Base-by-base conservation (phyloP, 2,888 invertebrate species). In the Heliconius cydno region DNA sequence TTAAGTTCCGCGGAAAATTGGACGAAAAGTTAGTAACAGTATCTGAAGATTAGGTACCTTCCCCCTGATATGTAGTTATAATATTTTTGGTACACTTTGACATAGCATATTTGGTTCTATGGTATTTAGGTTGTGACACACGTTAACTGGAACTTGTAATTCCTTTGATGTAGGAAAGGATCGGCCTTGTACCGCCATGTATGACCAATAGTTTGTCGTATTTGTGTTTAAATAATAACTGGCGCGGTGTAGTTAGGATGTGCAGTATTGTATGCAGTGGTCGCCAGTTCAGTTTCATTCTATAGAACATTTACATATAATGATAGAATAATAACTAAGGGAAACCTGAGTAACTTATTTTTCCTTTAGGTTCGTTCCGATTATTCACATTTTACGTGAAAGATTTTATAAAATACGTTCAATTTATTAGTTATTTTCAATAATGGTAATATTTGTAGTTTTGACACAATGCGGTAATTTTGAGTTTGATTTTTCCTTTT, bases 121-220 rank as follows among this genome's bases (percentile, higher is more conserved):
- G 80, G 72, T 80, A 80, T 80, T 80, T 80, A 76, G 80, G 80
- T 80, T 78, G 76, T 79, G 78, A 76, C 78, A 76, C 78, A 80
- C 76, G 71, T 57, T 67, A 41, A 76, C 67, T 78, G 80, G 80
- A 78, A 78, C 65, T 66, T 28, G 38, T 78, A 57, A 66, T 66
- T 65, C 78, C 73, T 73, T 66, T 57, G 30, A 68, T 70, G 71
- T 41, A 74, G 67, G 78, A 80, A 80, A 78, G 76, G 78, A 57
- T 41, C 72, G 78, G 73, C 80, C 80, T 80, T 80, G 76, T 60
- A 13, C 15, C 15, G n/a, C 80, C 78, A 25, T 78, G 46, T 71
- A 67, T 67, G 76, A 70, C 57, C 74, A 65, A 76, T 57, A 67
- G 72, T 70, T 80, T 80, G 77, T 77, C 65, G n/a, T 52, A 76